Evolutionary conservation across 1,140 invertebrate species (phyloP).

Genomic region (Ooceraea biroi): DNA sequence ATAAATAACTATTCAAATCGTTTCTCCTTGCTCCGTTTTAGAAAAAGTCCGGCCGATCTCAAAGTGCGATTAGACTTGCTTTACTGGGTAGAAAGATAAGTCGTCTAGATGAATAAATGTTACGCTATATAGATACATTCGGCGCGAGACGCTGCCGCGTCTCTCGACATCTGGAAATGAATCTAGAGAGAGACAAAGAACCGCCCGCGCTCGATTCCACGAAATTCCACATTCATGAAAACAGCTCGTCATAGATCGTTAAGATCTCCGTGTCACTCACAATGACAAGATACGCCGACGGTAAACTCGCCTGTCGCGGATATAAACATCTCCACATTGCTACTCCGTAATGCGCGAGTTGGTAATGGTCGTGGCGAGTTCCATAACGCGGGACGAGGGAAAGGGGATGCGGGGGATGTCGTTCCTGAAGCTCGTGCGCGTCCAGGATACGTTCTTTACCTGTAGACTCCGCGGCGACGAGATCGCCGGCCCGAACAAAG

Average conservation of each 20-base stretch:
- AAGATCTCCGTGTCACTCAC: slow-evolving; percentile 3
- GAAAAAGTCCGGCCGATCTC: neutral
- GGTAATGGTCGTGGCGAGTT: neutral
- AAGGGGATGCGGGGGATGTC: slow-evolving; percentile 2
- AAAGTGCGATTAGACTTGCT: neutral
- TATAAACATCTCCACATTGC: slow-evolving; percentile 24
- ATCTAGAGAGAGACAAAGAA: neutral
- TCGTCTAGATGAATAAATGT: neutral
- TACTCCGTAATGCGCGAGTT: neutral
- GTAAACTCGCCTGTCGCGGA: neutral
- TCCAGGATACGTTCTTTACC: slow-evolving; percentile 68
- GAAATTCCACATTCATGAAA: slow-evolving; percentile 1
- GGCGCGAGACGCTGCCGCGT: too few species aligned
- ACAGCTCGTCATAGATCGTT: slow-evolving; percentile 4
- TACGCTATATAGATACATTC: too few species aligned
- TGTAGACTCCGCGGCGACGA: slow-evolving; percentile 62
- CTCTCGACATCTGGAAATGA: neutral
- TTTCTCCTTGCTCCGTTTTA: neutral
- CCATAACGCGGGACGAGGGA: too few species aligned
- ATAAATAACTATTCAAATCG: neutral
- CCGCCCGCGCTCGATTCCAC: neutral
- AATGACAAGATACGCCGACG: neutral
- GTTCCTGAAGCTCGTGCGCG: slow-evolving; percentile 15
- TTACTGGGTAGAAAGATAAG: neutral
- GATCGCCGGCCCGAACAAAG: slow-evolving; percentile 71